Evolutionary conservation across 2,888 invertebrate species (phyloP).

Genomic region (Heteromurus nitidus): DNA sequence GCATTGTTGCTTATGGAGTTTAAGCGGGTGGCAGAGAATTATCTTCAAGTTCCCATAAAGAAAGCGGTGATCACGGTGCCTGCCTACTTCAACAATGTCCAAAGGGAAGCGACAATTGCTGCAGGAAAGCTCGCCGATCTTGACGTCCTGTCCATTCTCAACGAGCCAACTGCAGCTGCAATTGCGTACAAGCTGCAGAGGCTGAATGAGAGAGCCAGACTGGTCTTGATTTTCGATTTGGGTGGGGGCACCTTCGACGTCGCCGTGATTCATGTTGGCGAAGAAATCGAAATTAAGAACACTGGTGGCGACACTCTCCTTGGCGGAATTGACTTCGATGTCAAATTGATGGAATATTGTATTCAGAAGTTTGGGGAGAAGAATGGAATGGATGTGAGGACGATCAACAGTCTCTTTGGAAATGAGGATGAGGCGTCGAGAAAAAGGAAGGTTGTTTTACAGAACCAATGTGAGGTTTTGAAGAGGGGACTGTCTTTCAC

Average conservation of each 20-base stretch:
- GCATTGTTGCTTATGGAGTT: background rate
- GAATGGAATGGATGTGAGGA: conserved; percentile 13
- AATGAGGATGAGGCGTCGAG: conserved; percentile 8
- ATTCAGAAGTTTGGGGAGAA: conserved; percentile 36
- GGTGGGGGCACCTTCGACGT: conserved; percentile 71
- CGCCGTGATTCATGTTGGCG: conserved; percentile 35
- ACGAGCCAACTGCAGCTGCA: conserved; percentile 81
- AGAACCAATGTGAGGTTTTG: conserved; percentile 47
- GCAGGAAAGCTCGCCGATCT: conserved; percentile 89
- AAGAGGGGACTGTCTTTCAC: conserved; percentile 40
- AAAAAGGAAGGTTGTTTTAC: conserved; percentile 42
- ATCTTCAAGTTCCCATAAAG: conserved; percentile 79
- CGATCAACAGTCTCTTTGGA: background rate
- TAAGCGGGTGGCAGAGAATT: background rate
- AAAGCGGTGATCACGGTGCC: conserved; percentile 88
- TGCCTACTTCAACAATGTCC: conserved; percentile 84
- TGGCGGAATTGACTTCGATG: conserved; percentile 63
- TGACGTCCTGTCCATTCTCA: conserved; percentile 91
- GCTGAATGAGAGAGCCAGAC: background rate
- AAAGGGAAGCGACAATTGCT: conserved; percentile 85
- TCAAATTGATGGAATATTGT: conserved; percentile 81
- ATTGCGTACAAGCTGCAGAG: background rate
- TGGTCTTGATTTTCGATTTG: conserved; percentile 59
- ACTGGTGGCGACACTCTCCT: conserved; percentile 51
- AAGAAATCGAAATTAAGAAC: conserved; percentile 25